Percentiles rank a stretch among this genome's conserved stretches.
Evolutionary conservation across 2,888 invertebrate genomes (phyloP).

Genomic region (Noctua pronuba): DNA sequence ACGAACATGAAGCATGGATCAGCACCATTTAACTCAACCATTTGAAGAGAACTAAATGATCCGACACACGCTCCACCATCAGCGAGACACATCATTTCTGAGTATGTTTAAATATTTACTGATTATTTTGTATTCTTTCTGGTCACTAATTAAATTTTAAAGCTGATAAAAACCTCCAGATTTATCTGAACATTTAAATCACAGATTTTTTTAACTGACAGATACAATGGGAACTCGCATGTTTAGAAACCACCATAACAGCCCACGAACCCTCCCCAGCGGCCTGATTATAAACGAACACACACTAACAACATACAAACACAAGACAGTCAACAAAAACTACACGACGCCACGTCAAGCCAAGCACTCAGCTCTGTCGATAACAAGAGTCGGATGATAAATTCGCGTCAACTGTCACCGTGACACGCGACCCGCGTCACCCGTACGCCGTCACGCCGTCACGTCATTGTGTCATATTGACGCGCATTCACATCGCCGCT

Average conservation of each 20-base stretch:
- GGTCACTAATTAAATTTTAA: not conserved
- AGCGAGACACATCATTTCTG: too few species aligned
- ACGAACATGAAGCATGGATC: too few species aligned
- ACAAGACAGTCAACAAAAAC: conserved; percentile 48
- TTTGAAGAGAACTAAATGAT: too few species aligned
- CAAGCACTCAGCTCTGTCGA: conserved; percentile 74
- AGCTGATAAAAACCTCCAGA: not conserved
- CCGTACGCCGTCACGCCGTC: conserved; percentile 75
- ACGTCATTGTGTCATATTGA: conserved; percentile 76
- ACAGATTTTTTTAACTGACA: not conserved
- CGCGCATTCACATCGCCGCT: conserved; percentile 62
- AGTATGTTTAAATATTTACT: not conserved
- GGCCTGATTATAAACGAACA: not conserved
- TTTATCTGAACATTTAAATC: not conserved
- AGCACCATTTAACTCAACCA: too few species aligned
- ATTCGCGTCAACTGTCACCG: conserved; percentile 73
- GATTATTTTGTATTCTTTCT: not conserved
- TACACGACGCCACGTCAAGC: conserved; percentile 52
- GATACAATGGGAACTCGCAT: not conserved
- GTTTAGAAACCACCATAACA: not conserved
- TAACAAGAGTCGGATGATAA: conserved; percentile 80
- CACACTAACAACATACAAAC: conserved; percentile 28
- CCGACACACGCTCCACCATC: too few species aligned
- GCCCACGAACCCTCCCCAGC: not conserved
- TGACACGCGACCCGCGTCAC: conserved; percentile 76